These are phyloP conservation scores for Bombus cullumanus DNA, from an alignment of 1,140 invertebrate genomes.

Conservation along the genomic window DNA sequence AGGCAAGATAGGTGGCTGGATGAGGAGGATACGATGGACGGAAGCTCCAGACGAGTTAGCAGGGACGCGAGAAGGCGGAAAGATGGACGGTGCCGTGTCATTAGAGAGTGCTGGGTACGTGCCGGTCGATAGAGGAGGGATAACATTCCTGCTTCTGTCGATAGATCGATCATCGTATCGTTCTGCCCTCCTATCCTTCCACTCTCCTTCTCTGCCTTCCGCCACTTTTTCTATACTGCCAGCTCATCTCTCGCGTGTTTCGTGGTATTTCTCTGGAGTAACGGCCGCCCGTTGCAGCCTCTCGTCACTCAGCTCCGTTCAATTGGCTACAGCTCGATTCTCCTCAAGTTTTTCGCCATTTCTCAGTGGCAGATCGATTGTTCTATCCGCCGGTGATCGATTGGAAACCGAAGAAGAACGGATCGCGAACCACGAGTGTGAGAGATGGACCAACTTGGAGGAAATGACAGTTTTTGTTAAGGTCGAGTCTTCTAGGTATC, in stretches of 20 bases:
- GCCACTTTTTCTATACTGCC: not conserved
- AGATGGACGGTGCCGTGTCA: conserved; percentile 52
- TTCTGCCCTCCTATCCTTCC: not conserved
- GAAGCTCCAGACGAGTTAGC: conserved; percentile 3
- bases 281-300: conserved; percentile 3
- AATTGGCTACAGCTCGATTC: not conserved
- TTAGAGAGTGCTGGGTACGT: conserved; percentile 51
- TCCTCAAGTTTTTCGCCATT: conserved; percentile 4
- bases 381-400: conserved; percentile 25
- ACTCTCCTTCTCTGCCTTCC: conserved; percentile 9
- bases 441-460: conserved; percentile 5
- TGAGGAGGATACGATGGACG: not conserved
- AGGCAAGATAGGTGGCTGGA: not conserved
- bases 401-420: not conserved
- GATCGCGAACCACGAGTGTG: not conserved
- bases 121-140: conserved; percentile 40
- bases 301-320: not conserved
- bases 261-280: conserved; percentile 27
- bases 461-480: conserved; percentile 30
- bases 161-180: conserved; percentile 68
- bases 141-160: conserved; percentile 57
- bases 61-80: conserved; percentile 32
- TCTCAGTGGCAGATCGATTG: conserved; percentile 16
- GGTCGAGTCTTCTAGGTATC: not conserved
- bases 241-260: conserved; percentile 20